Conservation (phyloP, 37 sponge, comb jelly and placozoan genomes). For the Agelas oroides region DNA sequence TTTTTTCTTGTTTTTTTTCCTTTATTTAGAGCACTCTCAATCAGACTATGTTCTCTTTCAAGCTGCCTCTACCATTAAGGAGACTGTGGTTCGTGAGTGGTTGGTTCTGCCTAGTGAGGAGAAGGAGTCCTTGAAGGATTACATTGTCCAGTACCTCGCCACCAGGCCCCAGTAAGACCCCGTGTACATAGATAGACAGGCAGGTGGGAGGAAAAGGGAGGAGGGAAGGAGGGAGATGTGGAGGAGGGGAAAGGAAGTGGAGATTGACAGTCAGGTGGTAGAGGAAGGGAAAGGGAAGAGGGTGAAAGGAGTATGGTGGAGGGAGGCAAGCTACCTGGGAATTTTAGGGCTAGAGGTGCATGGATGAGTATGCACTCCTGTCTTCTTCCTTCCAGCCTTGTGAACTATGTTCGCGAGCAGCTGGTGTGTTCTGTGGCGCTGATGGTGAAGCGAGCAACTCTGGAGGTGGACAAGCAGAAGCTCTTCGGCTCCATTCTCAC, state of each 20-base stretch:
- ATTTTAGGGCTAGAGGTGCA: no score
- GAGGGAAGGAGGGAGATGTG: no score
- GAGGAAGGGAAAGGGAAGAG: not conserved
- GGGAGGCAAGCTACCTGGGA: no score
- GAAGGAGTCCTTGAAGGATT: constrained; percentile 29
- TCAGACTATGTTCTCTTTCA: constrained; percentile 74
- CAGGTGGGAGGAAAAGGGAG: not conserved
- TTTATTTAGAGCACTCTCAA: constrained; percentile 44
- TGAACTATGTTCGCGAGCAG: constrained; percentile 40
- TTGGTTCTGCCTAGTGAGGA: constrained; percentile 30
- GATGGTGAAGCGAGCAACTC: constrained; percentile 65
- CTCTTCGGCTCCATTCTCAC: constrained; percentile 53
- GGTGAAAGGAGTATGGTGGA: no score
- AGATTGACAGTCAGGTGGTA: not conserved
- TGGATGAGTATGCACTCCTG: no score
- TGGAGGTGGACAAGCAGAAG: constrained; percentile 22
- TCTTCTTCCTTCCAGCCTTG: not conserved
- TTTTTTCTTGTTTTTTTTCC: no score
- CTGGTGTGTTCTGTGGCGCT: constrained; percentile 38
- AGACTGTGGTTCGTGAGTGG: constrained; percentile 79
- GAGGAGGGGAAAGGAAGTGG: no score
- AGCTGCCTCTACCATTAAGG: constrained; percentile 71
- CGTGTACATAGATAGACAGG: no score
- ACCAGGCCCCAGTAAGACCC: constrained; percentile 15
- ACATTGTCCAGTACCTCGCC: constrained; percentile 56